phyloP scores from a whole-genome alignment of 2,797 vertebrate species.

The Pseudomugil gertrudae region DNA sequence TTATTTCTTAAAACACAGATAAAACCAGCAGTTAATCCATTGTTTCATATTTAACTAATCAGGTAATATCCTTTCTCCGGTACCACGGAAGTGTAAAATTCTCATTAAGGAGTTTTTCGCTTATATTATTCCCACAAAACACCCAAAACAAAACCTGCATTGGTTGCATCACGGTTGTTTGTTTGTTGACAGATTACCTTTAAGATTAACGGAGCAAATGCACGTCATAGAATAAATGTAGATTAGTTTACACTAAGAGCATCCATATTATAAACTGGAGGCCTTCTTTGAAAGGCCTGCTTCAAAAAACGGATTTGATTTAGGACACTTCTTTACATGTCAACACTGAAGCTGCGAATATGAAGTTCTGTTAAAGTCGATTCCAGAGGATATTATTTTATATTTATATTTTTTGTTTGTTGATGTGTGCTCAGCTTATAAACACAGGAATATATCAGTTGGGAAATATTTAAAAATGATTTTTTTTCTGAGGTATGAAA shows the following conservation, averaged over 20 bases:
- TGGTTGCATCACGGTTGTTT: constrained; percentile 14
- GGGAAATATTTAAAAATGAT: constrained; percentile 8
- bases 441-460: constrained; percentile 21
- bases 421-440: constrained; percentile 12
- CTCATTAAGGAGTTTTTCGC: constrained; percentile 16
- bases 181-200: constrained; percentile 31
- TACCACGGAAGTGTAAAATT: neutral
- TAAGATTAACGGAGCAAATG: constrained; percentile 26
- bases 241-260: constrained; percentile 9
- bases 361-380: constrained; percentile 12
- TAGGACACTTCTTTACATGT: neutral
- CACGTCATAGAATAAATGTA: neutral
- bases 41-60: neutral
- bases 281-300: constrained; percentile 51
- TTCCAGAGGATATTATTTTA: constrained; percentile 8
- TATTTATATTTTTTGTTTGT: constrained; percentile 1
- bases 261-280: constrained; percentile 23
- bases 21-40: neutral
- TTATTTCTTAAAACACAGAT: neutral
- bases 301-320: constrained; percentile 25
- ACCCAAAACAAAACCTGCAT: constrained; percentile 10
- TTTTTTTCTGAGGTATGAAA: neutral
- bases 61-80: neutral
- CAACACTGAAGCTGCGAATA: constrained; percentile 1
- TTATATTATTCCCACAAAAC: constrained; percentile 8